Evolutionary conservation across 2,888 invertebrate species (phyloP).

Genomic region (Cyrtodaria siliqua): DNA sequence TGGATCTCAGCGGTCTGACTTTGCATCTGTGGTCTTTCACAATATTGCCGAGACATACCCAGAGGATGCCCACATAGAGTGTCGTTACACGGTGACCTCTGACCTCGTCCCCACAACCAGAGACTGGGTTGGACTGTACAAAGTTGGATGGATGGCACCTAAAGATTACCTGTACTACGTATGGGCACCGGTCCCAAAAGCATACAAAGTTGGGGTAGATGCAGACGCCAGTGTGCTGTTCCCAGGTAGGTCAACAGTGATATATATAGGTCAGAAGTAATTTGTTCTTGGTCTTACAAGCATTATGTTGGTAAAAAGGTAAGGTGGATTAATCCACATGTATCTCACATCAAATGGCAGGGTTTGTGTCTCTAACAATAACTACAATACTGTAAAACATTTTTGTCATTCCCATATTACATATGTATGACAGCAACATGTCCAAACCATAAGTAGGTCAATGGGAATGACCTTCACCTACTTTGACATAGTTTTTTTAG

Average conservation of each 20-base stretch:
- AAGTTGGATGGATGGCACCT: slow-evolving; percentile 82
- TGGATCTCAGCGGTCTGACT: slow-evolving; percentile 64
- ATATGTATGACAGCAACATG: too few species aligned
- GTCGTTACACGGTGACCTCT: slow-evolving; percentile 79
- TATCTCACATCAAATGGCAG: too few species aligned
- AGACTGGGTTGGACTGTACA: slow-evolving; percentile 85
- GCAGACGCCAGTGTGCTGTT: slow-evolving; percentile 74
- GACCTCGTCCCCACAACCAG: slow-evolving; percentile 71
- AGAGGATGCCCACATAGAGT: slow-evolving; percentile 79
- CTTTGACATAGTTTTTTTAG: too few species aligned
- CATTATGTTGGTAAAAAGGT: too few species aligned
- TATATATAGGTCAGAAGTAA: too few species aligned
- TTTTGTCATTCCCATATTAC: too few species aligned
- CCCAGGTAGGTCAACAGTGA: slow-evolving; percentile 67
- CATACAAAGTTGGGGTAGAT: slow-evolving; percentile 71
- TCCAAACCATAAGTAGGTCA: too few species aligned
- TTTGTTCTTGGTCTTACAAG: too few species aligned
- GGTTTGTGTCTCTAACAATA: too few species aligned
- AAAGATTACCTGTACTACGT: slow-evolving; percentile 81
- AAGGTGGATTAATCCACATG: too few species aligned
- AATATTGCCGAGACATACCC: slow-evolving; percentile 82
- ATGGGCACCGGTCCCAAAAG: slow-evolving; percentile 77
- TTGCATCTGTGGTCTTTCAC: slow-evolving; percentile 82
- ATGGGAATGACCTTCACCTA: too few species aligned
- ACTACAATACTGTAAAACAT: too few species aligned